phyloP scores from a whole-genome alignment of 2,113 vertebrate genomes.

The Agapornis roseicollis region DNA sequence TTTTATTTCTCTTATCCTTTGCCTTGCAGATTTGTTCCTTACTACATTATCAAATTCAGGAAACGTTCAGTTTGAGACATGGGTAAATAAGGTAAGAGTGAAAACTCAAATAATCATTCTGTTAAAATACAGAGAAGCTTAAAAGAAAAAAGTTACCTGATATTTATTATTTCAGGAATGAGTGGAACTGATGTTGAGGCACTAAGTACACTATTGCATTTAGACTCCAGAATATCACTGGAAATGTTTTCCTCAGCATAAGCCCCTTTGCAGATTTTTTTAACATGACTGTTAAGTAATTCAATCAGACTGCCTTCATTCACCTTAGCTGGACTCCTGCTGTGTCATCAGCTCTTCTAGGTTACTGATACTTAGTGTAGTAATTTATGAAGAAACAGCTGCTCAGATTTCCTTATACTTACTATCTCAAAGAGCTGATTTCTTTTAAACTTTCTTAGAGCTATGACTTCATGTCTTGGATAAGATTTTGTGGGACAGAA shows the following conservation, averaged over 20 bases:
- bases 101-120: background rate
- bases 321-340: conserved; percentile 42
- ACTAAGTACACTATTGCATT: background rate
- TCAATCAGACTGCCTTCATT: conserved; percentile 43
- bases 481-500: background rate
- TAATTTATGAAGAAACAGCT: conserved; percentile 5
- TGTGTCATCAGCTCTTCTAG: conserved; percentile 41
- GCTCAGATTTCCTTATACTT: conserved; percentile 17
- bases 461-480: background rate
- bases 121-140: background rate
- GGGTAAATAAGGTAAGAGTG: conserved; percentile 83
- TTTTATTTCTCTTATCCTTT: background rate
- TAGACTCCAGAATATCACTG: background rate
- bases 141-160: background rate
- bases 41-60: conserved; percentile 63
- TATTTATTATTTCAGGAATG: background rate
- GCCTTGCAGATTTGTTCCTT: conserved; percentile 83
- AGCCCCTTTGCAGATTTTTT: conserved; percentile 9
- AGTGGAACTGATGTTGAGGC: background rate
- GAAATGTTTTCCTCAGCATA: background rate
- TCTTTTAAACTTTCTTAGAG: background rate
- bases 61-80: conserved; percentile 76
- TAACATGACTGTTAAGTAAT: conserved; percentile 35
- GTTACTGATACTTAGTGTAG: conserved; percentile 20
- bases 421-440: background rate